Percentiles rank a stretch among this genome's conserved stretches.
phyloP scores from a whole-genome alignment of 2,888 invertebrate species.

The Baccha elongata region DNA sequence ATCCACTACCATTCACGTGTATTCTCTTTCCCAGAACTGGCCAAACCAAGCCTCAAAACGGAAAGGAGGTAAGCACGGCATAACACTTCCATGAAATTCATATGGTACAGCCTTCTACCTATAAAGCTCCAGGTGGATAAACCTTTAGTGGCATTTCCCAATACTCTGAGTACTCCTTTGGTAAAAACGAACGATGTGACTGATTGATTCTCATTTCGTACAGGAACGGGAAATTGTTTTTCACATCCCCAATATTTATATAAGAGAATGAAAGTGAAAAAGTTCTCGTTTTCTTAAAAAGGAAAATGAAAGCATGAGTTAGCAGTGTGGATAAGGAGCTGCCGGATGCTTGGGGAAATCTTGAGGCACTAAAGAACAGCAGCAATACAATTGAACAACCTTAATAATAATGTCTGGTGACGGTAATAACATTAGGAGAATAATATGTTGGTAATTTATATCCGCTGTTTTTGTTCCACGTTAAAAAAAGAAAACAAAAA shows the following conservation, averaged over 20 bases:
- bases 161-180: slow-evolving; percentile 24
- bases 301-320: neutral
- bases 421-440: slow-evolving; percentile 63
- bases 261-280: neutral
- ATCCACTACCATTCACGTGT: slow-evolving; percentile 25
- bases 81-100: slow-evolving; percentile 15
- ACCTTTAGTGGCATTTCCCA: slow-evolving; percentile 2
- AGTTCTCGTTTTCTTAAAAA: neutral
- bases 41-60: neutral
- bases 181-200: slow-evolving; percentile 51
- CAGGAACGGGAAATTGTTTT: slow-evolving; percentile 66
- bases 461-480: slow-evolving; percentile 46
- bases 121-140: neutral
- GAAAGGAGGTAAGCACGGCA: neutral
- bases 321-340: neutral
- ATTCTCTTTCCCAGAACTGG: neutral
- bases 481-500: neutral
- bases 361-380: slow-evolving; percentile 41
- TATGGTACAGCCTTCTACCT: neutral
- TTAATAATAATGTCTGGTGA: slow-evolving; percentile 61
- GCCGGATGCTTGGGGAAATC: slow-evolving; percentile 30
- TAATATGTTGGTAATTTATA: slow-evolving; percentile 67
- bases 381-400: slow-evolving; percentile 41
- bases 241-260: slow-evolving; percentile 27
- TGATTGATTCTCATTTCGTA: slow-evolving; percentile 65